Evolutionary conservation across 2,797 vertebrate species (phyloP).

Genomic region (Echeneis naucrates): DNA sequence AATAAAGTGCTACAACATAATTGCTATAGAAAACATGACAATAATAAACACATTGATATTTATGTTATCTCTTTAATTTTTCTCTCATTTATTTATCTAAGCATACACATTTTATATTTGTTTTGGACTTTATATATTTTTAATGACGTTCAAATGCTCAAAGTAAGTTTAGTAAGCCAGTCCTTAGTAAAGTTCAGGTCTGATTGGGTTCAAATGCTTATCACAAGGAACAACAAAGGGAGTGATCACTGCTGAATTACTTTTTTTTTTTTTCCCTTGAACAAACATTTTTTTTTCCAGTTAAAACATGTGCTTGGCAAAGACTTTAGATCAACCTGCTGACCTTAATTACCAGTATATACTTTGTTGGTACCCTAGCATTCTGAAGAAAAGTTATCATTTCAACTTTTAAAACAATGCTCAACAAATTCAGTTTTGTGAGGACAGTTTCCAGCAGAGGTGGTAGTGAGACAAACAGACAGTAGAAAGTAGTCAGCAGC

Average conservation of each 20-base stretch:
- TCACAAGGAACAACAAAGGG: not conserved
- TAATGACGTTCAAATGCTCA: too few species aligned
- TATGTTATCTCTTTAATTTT: not conserved
- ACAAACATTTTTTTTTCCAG: too few species aligned
- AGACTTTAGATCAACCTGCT: slow-evolving; percentile 46
- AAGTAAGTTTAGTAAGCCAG: too few species aligned
- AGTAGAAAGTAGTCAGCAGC: slow-evolving; percentile 44
- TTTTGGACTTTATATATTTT: too few species aligned
- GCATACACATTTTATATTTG: too few species aligned
- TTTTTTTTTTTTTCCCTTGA: not conserved
- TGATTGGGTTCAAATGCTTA: too few species aligned
- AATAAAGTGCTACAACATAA: not conserved
- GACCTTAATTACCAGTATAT: slow-evolving; percentile 64
- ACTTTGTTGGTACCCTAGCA: slow-evolving; percentile 56
- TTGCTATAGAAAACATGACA: not conserved
- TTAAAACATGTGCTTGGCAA: too few species aligned
- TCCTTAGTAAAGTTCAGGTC: too few species aligned
- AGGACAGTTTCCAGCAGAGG: slow-evolving; percentile 30
- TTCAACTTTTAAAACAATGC: slow-evolving; percentile 53
- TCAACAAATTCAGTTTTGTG: slow-evolving; percentile 34
- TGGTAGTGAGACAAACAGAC: slow-evolving; percentile 48
- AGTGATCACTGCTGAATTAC: not conserved
- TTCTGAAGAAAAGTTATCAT: slow-evolving; percentile 48
- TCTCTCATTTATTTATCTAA: too few species aligned
- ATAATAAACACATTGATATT: not conserved